A percentile compares a stretch with the other conserved stretches of the same genome.
Conservation (phyloP, 1,140 invertebrate species). For the Caenorhabditis latens region DNA sequence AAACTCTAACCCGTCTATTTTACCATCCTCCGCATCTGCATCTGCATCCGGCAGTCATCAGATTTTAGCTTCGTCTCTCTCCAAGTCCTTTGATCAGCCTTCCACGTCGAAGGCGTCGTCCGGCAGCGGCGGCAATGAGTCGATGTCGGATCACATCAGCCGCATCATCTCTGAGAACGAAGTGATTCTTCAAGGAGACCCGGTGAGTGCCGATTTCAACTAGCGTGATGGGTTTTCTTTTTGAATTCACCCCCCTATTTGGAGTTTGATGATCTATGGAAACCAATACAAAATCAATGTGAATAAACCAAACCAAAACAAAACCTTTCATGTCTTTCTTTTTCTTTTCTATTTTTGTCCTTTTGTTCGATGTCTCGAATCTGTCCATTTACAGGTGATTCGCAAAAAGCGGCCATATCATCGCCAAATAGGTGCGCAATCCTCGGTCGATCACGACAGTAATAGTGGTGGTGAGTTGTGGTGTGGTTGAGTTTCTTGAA, state of each 20-base stretch:
- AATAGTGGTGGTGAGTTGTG: constrained; percentile 62
- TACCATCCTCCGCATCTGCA: not conserved
- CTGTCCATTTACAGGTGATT: constrained; percentile 59
- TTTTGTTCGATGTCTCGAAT: constrained; percentile 34
- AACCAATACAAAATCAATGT: not conserved
- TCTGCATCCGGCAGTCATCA: constrained; percentile 28
- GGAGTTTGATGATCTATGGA: constrained; percentile 8
- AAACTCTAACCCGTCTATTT: constrained; percentile 43
- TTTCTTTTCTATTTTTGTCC: constrained; percentile 3
- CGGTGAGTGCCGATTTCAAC: constrained; percentile 25
- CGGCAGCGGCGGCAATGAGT: constrained; percentile 36
- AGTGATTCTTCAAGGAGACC: constrained; percentile 48
- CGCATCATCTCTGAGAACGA: constrained; percentile 43
- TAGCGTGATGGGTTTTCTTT: constrained; percentile 38
- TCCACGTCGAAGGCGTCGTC: constrained; percentile 43
- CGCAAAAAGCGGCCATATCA: constrained; percentile 67
- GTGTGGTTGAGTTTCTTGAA: constrained; percentile 54
- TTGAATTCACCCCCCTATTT: constrained; percentile 3
- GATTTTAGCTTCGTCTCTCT: constrained; percentile 36
- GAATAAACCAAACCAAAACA: not conserved
- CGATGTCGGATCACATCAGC: constrained; percentile 50
- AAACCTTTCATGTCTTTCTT: constrained; percentile 35
- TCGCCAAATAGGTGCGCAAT: constrained; percentile 65
- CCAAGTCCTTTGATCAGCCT: constrained; percentile 38
- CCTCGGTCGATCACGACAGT: constrained; percentile 67